These are phyloP conservation scores for Lepidocyrtoides sp. DNA, from an alignment of 2,888 invertebrate genomes.

Conservation along the genomic window DNA sequence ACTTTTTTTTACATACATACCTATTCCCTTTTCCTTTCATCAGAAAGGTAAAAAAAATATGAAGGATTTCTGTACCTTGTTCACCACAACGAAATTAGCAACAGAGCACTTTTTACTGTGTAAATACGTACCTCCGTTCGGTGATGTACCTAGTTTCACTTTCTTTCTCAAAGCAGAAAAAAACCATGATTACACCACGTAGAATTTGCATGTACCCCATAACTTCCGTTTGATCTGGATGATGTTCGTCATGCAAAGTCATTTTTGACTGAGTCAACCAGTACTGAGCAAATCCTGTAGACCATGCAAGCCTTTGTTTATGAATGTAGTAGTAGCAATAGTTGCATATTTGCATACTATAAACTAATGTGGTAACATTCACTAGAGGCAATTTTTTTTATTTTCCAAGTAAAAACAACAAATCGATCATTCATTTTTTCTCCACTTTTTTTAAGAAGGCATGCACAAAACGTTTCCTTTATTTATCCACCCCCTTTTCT, in stretches of 20 bases:
- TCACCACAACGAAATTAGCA: neutral
- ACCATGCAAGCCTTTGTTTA: too few species aligned
- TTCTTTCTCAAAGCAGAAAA: neutral
- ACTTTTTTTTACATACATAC: neutral
- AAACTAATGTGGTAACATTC: too few species aligned
- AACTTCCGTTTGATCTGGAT: slow-evolving; percentile 40
- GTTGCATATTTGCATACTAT: neutral
- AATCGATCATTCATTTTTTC: slow-evolving; percentile 39
- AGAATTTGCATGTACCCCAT: neutral
- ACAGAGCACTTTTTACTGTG: neutral
- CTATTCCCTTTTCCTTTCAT: neutral
- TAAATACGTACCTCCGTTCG: neutral
- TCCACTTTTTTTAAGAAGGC: slow-evolving; percentile 14
- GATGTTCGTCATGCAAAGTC: slow-evolving; percentile 36
- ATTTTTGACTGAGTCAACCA: neutral
- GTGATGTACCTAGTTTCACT: neutral
- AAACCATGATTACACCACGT: neutral
- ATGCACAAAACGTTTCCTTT: slow-evolving; percentile 52
- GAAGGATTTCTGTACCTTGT: neutral
- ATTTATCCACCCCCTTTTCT: neutral
- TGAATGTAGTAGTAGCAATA: too few species aligned
- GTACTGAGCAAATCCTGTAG: too few species aligned
- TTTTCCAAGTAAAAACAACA: slow-evolving; percentile 41
- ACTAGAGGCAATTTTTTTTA: too few species aligned
- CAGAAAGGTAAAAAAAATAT: neutral